These are phyloP conservation scores for Zeugodacus cucurbitae DNA, from an alignment of 1,140 invertebrate genomes.

Conservation along the genomic window DNA sequence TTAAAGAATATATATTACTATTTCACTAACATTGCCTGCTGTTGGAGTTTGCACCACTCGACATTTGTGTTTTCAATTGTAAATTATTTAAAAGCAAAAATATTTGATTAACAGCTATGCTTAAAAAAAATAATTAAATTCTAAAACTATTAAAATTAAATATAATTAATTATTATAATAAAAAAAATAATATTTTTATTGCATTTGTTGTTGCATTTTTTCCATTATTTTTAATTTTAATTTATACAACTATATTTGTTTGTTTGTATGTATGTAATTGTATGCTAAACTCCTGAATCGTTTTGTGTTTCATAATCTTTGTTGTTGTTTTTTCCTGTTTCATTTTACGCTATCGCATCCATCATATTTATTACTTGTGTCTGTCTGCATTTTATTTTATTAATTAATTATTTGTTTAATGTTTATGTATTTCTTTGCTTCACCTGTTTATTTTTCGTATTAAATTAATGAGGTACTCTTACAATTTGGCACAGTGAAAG, in stretches of 20 bases:
- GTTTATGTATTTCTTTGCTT: background rate
- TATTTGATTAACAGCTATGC: background rate
- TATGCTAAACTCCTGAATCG: constrained; percentile 35
- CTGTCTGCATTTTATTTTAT: background rate
- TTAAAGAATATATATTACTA: background rate
- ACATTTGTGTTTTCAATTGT: background rate
- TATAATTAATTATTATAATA: background rate
- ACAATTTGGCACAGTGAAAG: constrained; percentile 67
- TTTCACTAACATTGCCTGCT: background rate
- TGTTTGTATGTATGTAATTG: constrained; percentile 10
- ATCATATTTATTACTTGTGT: background rate
- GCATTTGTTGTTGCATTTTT: background rate
- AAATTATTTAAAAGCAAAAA: background rate
- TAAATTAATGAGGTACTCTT: constrained; percentile 66
- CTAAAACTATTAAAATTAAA: background rate
- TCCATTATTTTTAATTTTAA: background rate
- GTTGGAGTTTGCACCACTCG: background rate
- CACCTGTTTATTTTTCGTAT: constrained; percentile 51
- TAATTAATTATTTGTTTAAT: background rate
- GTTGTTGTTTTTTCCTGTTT: constrained; percentile 33
- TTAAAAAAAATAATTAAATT: background rate
- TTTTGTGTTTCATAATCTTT: constrained; percentile 34
- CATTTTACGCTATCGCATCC: background rate
- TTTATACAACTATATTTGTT: background rate
- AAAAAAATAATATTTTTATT: background rate